Base-by-base conservation (phyloP, 1,140 invertebrate genomes). In the Drosophila varians region DNA sequence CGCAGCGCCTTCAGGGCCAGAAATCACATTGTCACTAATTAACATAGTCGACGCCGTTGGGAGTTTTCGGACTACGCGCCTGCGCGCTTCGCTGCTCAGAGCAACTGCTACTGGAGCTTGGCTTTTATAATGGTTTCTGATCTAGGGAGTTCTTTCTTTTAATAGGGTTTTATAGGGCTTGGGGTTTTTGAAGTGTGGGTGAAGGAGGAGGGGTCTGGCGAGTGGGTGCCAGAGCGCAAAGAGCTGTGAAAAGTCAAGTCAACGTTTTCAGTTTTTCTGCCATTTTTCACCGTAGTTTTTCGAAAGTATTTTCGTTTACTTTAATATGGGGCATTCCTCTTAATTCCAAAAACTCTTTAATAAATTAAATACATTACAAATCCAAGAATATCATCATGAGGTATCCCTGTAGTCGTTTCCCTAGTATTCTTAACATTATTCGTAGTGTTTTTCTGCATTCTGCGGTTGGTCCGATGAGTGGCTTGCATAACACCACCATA, bases 1-100 rank as follows among this genome's bases (percentile, higher is more conserved):
- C 47, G 26, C 52, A 72, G 60, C 62, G 73, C 82, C 82, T 74
- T 71, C 69, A 62, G 79, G 82, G 60, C 55, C 73, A 71, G 74
- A 87, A 86, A 87, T 87, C 80, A 87, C 82, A 87, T 82, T 82
- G 82, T 60, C 52, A 80, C 82, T 87, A 87, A 87, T 87, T 87
- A 87, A 87, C 82, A 87, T 87, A 87, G 76, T 87, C 72, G 65
- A 78, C 56, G 53, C 68, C 52, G 57, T 46, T 77, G 55, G 74
- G 56, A 71, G 57, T 77, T 78, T 66, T 82, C 70, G 75, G 72
- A 64, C 79, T 83, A 74, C 64, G 71, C 79, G 79, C 79, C 76
- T 84, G 79, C 76, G 66, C 80, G 80, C 76, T 86, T 86, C 72
- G 80, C 71, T 86, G 80, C 55, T 77, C 82, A 69, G 57, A 68